A percentile compares a stretch with the other conserved stretches of the same genome.
Conservation (phyloP, 2,113 vertebrate species). For the Triplophysa siluroides region DNA sequence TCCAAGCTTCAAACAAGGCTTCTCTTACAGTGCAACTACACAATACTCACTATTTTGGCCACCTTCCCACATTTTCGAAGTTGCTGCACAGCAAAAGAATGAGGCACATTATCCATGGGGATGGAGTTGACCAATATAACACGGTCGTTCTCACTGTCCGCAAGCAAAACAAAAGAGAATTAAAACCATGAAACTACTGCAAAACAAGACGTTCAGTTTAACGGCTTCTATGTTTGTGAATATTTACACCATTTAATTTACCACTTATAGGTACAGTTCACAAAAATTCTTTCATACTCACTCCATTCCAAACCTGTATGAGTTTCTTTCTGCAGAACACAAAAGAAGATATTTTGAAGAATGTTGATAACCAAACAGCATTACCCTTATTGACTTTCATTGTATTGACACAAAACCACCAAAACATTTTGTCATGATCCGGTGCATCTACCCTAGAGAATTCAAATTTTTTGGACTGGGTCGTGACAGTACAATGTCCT, state of each 20-base stretch:
- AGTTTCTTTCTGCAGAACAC: background rate
- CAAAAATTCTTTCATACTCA: too few relatives aligned
- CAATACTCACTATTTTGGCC: conserved; percentile 87
- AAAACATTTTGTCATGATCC: too few relatives aligned
- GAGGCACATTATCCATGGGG: conserved; percentile 89
- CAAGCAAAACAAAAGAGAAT: conserved; percentile 32
- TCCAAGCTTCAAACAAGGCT: background rate
- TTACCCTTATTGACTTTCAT: too few relatives aligned
- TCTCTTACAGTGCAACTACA: conserved; percentile 2
- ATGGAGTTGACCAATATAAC: conserved; percentile 89
- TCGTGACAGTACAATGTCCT: too few relatives aligned
- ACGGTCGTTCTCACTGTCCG: conserved; percentile 87
- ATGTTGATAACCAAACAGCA: too few relatives aligned
- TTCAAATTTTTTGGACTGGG: too few relatives aligned
- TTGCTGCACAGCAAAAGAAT: conserved; percentile 93
- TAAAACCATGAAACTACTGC: background rate
- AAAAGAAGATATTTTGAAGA: too few relatives aligned
- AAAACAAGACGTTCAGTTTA: too few relatives aligned
- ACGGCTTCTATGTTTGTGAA: background rate
- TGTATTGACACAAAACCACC: too few relatives aligned
- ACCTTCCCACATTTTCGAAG: conserved; percentile 93
- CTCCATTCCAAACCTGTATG: too few relatives aligned
- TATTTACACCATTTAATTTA: background rate
- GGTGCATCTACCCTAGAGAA: too few relatives aligned
- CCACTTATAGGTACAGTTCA: too few relatives aligned